These are phyloP conservation scores for Drosophila vallismaia DNA, from an alignment of 2,888 invertebrate species.

Conservation along the genomic window DNA sequence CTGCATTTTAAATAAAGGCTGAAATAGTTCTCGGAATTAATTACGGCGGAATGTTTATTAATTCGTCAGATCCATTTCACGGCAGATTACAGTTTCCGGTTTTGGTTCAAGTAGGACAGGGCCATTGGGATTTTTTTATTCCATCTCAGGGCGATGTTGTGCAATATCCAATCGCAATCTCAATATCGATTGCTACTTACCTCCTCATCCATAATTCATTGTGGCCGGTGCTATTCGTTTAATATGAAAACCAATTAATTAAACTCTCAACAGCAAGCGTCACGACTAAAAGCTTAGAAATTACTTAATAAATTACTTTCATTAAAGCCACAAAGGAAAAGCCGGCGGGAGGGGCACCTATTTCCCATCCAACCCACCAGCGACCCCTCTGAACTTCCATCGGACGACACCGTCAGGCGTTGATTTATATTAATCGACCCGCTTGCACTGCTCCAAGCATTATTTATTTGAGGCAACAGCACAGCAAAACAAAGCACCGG, in stretches of 20 bases:
- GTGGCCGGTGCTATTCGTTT: conserved; percentile 52
- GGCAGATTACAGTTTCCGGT: conserved; percentile 33
- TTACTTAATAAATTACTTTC: conserved; percentile 77
- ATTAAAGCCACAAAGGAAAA: conserved; percentile 73
- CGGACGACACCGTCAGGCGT: conserved; percentile 68
- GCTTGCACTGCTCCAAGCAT: conserved; percentile 64
- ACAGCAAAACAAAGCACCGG: conserved; percentile 55
- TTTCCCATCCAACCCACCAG: conserved; percentile 11
- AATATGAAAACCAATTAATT: conserved; percentile 74
- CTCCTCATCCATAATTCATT: conserved; percentile 65
- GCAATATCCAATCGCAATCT: conserved; percentile 28
- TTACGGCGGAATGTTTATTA: conserved; percentile 42
- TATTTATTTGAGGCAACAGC: conserved; percentile 63
- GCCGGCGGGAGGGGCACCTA: conserved; percentile 49
- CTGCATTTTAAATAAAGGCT: conserved; percentile 15
- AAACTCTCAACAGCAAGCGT: conserved; percentile 68
- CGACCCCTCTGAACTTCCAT: conserved; percentile 10
- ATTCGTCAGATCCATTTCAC: conserved; percentile 46
- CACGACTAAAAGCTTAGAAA: conserved; percentile 75
- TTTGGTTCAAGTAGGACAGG: conserved; percentile 3
- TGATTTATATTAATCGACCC: conserved; percentile 74
- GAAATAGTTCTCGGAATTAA: conserved; percentile 35
- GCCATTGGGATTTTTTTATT: conserved; percentile 15
- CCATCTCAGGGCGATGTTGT: not conserved
- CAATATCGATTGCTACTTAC: conserved; percentile 40